Evolutionary conservation across 2,888 invertebrate genomes (phyloP), one percentile per base, ranked within the genome.

Genomic region (Rhamphomyia laevipes): DNA sequence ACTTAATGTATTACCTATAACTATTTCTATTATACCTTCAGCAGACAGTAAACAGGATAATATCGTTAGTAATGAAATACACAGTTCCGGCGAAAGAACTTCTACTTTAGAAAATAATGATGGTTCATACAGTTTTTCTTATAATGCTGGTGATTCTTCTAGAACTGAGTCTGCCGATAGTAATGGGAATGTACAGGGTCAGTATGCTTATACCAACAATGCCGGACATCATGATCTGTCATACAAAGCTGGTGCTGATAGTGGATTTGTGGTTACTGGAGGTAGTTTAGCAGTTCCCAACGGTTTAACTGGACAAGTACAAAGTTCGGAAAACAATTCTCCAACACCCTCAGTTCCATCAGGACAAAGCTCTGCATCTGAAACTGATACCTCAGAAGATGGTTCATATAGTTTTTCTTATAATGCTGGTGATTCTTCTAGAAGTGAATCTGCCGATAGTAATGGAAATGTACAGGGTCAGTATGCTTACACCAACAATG

Each of bases 161-260:
- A 62, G 68, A 21, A 59, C n/a, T 15, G 68, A 67, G 57, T 58
- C 59, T 37, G 60, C 62, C 30, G 68, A 70, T 58, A 56, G 56
- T 7, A 50, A 57, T 13, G 67, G 67, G 41, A 64, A 63, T 54
- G 63, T 66, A 37, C 40, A 67, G 67, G 82, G 82, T 43, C 74
- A 75, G 57, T 84, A 84, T 63, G 77, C 81, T 0, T 85, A 77
- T 63, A 71, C 80, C 18, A 83, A 84, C 59, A 83, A 82, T 57
- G 77, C 82, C 3, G 85, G 84, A 1, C 73, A 79, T n/a, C 82
- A 84, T 61, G 80, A 82, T 58, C 80, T 85, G 1, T 76, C 80
- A 49, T 85, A 81, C 64, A 77, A 81, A 53, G 84, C 85, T n/a
- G 84, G 82, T 0, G 74, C 80, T 49, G 78, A 79, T 57, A 83